Conservation (phyloP, 2,113 vertebrate genomes). For the Monopterus albus region DNA sequence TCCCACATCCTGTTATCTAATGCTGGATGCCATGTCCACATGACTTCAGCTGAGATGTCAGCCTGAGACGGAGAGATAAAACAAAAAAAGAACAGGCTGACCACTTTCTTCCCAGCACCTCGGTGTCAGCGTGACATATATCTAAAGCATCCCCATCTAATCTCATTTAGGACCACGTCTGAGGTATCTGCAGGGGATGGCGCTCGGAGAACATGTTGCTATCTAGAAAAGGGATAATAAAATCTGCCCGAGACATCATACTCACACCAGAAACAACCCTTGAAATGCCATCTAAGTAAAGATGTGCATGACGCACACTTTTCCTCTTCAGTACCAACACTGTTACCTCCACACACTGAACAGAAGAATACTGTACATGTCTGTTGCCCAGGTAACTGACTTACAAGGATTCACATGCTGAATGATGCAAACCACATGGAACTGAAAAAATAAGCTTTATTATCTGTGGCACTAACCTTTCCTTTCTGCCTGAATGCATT, state of each 20-base stretch:
- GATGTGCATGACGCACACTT: neutral
- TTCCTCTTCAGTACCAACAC: neutral
- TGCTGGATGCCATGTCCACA: neutral
- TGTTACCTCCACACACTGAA: neutral
- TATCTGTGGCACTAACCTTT: neutral
- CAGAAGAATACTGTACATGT: neutral
- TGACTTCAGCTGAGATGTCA: conserved; percentile 26
- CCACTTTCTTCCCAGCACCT: neutral
- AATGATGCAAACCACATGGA: neutral
- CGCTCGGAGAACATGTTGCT: neutral
- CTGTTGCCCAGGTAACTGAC: conserved; percentile 23
- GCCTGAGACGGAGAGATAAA: neutral
- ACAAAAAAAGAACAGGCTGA: conserved; percentile 33
- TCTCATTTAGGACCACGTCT: conserved; percentile 1
- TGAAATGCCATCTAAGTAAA: neutral
- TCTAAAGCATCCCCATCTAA: conserved; percentile 1
- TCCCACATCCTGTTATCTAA: conserved; percentile 15
- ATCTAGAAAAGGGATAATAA: neutral
- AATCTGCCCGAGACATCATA: neutral
- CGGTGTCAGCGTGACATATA: conserved; percentile 48
- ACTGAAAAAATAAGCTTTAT: neutral
- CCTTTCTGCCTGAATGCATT: neutral
- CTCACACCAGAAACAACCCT: neutral
- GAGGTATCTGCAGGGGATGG: neutral
- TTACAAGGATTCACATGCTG: neutral